These are phyloP conservation scores for Eupeodes corollae DNA, from an alignment of 1,140 invertebrate genomes.

Conservation along the genomic window DNA sequence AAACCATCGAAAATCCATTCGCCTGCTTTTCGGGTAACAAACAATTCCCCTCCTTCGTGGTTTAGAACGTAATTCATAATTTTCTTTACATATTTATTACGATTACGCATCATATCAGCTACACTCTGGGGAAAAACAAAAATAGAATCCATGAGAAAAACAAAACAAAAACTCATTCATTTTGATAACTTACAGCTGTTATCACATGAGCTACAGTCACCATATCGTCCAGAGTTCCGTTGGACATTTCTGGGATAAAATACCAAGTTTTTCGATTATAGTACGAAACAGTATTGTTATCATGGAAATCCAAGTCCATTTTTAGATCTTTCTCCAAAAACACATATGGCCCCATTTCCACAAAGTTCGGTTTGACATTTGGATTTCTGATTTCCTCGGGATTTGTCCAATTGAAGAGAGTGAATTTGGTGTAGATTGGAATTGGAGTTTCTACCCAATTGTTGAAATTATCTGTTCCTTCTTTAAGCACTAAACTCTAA, in stretches of 20 bases:
- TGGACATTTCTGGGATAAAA: constrained; percentile 57
- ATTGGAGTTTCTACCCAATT: constrained; percentile 64
- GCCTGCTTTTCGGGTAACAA: constrained; percentile 50
- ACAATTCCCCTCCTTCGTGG: constrained; percentile 41
- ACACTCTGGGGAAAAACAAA: constrained; percentile 48
- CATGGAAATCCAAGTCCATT: constrained; percentile 52
- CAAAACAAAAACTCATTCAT: background rate
- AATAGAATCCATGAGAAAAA: no score
- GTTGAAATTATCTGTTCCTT: constrained; percentile 46
- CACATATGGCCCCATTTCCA: constrained; percentile 53
- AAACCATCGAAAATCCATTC: constrained; percentile 67
- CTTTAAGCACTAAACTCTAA: constrained; percentile 46
- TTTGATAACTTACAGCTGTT: constrained; percentile 52
- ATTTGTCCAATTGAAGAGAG: constrained; percentile 79
- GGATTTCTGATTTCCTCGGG: constrained; percentile 43
- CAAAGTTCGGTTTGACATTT: constrained; percentile 49
- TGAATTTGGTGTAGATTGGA: constrained; percentile 65
- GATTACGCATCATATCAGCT: constrained; percentile 44
- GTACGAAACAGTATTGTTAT: constrained; percentile 74
- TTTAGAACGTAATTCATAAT: constrained; percentile 44
- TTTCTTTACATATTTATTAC: constrained; percentile 36
- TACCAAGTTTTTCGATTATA: constrained; percentile 63
- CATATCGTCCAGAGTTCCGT: constrained; percentile 57
- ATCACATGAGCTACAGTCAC: constrained; percentile 71
- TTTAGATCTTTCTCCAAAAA: constrained; percentile 48